phyloP scores from a whole-genome alignment of 2,113 vertebrate genomes.

The Corvus cornix region DNA sequence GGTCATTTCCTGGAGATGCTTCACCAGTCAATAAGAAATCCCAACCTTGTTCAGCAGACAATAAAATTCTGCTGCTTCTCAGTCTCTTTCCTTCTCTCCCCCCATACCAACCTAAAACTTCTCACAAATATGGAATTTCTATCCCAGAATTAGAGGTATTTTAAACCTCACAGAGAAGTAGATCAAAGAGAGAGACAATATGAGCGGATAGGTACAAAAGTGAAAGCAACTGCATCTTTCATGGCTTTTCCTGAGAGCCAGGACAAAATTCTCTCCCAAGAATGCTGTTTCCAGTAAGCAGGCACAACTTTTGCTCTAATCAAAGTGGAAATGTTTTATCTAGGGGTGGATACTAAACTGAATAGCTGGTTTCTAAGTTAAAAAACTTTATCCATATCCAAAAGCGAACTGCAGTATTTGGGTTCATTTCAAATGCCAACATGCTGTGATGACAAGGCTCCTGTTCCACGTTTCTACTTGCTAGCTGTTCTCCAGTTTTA shows the following conservation, averaged over 20 bases:
- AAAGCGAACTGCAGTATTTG: background rate
- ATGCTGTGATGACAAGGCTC: background rate
- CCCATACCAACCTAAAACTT: background rate
- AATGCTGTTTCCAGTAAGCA: background rate
- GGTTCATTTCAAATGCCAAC: background rate
- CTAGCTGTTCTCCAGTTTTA: background rate
- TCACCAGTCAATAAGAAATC: background rate
- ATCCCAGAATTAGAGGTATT: background rate
- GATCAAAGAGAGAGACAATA: background rate
- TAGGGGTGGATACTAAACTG: background rate
- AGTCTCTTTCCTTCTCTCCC: fast-evolving
- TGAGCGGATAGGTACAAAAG: background rate
- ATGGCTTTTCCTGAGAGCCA: background rate
- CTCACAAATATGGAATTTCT: background rate
- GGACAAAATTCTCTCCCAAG: background rate
- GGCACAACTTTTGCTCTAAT: background rate
- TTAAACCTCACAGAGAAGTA: background rate
- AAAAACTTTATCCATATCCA: background rate
- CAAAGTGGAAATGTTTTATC: background rate
- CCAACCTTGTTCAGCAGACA: background rate
- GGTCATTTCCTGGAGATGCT: background rate
- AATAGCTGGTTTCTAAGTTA: background rate
- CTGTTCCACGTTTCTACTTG: background rate
- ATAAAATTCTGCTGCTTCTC: background rate
- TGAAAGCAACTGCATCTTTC: background rate